Evolutionary conservation across 2,797 vertebrate species (phyloP).

Genomic region (Chiropotes sagulatus): DNA sequence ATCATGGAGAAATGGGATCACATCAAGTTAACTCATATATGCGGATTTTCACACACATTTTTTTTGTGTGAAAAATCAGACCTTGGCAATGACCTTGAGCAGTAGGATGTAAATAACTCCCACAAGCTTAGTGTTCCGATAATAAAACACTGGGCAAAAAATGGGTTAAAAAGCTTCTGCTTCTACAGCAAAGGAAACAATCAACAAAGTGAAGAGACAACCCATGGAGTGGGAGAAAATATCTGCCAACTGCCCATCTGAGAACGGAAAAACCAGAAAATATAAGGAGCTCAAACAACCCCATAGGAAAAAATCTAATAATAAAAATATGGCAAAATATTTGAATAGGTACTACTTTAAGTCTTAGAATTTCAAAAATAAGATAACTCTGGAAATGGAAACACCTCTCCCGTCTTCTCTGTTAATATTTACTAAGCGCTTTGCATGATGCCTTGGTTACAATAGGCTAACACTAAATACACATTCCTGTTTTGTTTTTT

Average conservation of each 20-base stretch:
- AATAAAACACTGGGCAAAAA: not conserved
- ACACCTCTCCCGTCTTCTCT: not conserved
- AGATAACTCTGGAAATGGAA: not conserved
- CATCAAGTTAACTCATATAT: not conserved
- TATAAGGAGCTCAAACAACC: not conserved
- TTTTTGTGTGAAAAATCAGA: not conserved
- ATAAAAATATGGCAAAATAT: not conserved
- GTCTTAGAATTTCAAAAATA: not conserved
- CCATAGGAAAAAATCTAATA: not conserved
- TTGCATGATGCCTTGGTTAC: not conserved
- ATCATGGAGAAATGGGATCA: not conserved
- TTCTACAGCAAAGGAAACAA: not conserved
- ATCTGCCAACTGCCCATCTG: not conserved
- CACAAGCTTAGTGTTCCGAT: not conserved
- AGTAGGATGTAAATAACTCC: not conserved
- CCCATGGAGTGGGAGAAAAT: not conserved
- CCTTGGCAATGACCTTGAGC: not conserved
- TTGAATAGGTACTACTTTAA: not conserved
- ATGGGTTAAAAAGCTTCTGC: not conserved
- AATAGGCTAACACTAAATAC: not conserved
- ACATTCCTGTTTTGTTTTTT: not conserved
- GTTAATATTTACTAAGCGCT: slow-evolving; percentile 9
- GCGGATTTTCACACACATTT: not conserved
- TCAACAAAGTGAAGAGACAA: not conserved
- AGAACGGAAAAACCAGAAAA: not conserved